Conservation (phyloP, 1,140 invertebrate species). For the Diplogasteroides magnus region DNA sequence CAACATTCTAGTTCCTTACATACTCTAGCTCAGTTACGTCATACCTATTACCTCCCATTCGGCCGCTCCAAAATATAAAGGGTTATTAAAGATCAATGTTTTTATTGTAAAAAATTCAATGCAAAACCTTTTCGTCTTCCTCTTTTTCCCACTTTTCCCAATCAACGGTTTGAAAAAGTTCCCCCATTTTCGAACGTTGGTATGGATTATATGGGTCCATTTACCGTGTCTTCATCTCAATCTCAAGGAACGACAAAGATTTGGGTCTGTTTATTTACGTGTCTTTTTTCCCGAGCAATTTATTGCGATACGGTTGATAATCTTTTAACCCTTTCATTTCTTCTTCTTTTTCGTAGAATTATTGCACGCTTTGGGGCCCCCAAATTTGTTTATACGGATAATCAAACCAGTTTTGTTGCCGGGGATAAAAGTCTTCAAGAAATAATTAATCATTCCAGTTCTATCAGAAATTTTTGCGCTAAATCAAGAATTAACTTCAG, state of each 20-base stretch:
- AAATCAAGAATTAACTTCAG: no score
- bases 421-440: slow-evolving; percentile 5
- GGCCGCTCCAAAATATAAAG: not conserved
- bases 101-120: not conserved
- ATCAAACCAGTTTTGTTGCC: slow-evolving; percentile 11
- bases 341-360: slow-evolving; percentile 12
- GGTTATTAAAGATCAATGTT: slow-evolving; percentile 7
- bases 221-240: not conserved
- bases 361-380: slow-evolving; percentile 10
- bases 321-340: slow-evolving; percentile 1
- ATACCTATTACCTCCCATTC: slow-evolving; percentile 17
- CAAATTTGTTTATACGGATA: slow-evolving; percentile 3
- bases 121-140: slow-evolving; percentile 11
- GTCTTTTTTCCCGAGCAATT: slow-evolving; percentile 15
- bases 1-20: not conserved
- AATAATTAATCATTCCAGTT: not conserved
- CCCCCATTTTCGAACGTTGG: slow-evolving; percentile 13
- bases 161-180: not conserved
- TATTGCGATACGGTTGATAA: slow-evolving; percentile 1
- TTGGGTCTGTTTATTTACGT: slow-evolving; percentile 19
- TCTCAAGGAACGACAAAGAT: not conserved
- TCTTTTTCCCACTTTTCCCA: slow-evolving; percentile 2
- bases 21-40: slow-evolving; percentile 6
- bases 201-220: slow-evolving; percentile 20
- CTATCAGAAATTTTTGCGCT: not conserved